Percentiles rank a stretch among this genome's conserved stretches.
These are phyloP conservation scores for Parasteatoda lunata DNA, from an alignment of 2,888 invertebrate genomes.

Conservation along the genomic window DNA sequence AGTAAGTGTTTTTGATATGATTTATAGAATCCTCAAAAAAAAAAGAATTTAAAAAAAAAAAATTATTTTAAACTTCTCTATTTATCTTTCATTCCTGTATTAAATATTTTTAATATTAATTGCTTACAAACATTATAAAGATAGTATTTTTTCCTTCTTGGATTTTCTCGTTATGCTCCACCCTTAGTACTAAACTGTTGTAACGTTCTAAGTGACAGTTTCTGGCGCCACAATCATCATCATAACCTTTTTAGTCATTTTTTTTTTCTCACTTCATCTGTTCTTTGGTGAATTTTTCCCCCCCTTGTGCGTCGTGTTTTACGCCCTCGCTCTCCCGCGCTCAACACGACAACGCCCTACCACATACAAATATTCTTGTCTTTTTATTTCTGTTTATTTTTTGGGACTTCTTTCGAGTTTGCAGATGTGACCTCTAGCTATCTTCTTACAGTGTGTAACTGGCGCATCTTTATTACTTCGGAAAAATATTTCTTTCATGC, in stretches of 20 bases:
- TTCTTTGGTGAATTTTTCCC: conserved; percentile 22
- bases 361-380: neutral
- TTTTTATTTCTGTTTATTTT: neutral
- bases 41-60: too few relatives aligned
- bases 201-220: conserved; percentile 53
- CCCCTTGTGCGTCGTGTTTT: neutral
- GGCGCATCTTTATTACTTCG: neutral
- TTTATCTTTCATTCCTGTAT: too few relatives aligned
- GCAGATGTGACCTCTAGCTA: conserved; percentile 36
- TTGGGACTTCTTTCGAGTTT: conserved; percentile 1
- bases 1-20: too few relatives aligned
- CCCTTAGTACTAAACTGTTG: conserved; percentile 16
- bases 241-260: conserved; percentile 2
- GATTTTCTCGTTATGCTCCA: neutral
- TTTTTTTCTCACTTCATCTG: conserved; percentile 16
- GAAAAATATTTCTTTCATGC: neutral
- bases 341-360: conserved; percentile 47
- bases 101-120: too few relatives aligned
- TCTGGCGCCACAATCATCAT: conserved; percentile 65
- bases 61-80: too few relatives aligned
- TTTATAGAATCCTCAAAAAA: too few relatives aligned
- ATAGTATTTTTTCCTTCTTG: neutral
- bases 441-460: conserved; percentile 1
- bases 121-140: too few relatives aligned
- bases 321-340: conserved; percentile 32